Evolutionary conservation across 2,797 vertebrate species (phyloP).

Genomic region (Spinus olivaceus): DNA sequence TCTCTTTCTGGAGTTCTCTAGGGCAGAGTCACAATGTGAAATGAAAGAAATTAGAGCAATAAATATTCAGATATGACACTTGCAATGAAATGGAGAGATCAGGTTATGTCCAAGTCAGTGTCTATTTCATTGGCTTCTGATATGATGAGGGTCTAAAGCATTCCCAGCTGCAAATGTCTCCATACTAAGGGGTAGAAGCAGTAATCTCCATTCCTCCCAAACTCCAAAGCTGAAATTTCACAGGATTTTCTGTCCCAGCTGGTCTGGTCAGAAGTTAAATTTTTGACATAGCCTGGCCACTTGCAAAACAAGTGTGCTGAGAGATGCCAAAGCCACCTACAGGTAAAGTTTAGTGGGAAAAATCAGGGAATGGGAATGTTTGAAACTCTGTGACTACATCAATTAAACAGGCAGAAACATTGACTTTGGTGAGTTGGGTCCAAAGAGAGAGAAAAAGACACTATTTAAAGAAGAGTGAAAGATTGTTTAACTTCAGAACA

Average conservation of each 20-base stretch:
- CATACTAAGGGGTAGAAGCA: neutral
- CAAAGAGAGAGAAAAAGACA: neutral
- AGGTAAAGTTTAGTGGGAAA: neutral
- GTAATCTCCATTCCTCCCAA: neutral
- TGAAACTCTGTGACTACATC: neutral
- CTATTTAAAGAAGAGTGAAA: neutral
- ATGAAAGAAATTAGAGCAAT: neutral
- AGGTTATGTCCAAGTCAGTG: neutral
- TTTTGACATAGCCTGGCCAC: neutral
- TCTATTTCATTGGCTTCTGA: neutral
- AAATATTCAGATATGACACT: neutral
- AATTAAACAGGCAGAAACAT: neutral
- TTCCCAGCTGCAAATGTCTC: neutral
- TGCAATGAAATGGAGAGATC: neutral
- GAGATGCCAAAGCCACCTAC: neutral
- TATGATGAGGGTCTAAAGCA: neutral
- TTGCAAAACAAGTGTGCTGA: neutral
- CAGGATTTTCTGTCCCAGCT: neutral
- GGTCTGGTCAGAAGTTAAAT: neutral
- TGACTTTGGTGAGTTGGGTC: neutral
- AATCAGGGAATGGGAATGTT: neutral
- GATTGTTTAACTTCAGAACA: neutral
- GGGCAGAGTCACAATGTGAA: neutral
- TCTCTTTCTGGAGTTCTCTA: neutral
- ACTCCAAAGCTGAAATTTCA: neutral